Percentiles rank a stretch among this genome's conserved stretches.
These are phyloP conservation scores for Charadrius vociferus DNA, from an alignment of 2,113 vertebrate genomes.

Conservation along the genomic window DNA sequence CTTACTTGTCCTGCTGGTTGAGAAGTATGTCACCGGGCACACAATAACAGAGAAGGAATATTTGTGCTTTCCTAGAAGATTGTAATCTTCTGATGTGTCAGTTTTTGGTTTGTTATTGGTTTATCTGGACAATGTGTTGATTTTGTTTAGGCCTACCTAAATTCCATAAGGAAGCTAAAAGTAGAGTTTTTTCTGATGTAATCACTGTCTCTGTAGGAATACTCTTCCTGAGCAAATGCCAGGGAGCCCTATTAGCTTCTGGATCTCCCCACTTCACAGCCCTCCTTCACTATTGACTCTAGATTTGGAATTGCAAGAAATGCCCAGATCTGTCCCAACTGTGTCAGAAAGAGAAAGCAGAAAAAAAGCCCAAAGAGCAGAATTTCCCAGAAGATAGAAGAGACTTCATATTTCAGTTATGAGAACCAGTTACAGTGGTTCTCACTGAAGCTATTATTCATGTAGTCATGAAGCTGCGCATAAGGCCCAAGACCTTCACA, in stretches of 20 bases:
- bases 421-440: not conserved
- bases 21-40: not conserved
- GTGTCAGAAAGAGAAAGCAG: not conserved
- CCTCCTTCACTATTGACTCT: not conserved
- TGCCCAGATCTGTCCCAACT: not conserved
- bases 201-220: not conserved
- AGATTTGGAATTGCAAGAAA: not conserved
- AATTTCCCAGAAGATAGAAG: not conserved
- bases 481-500: not conserved
- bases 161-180: not conserved
- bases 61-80: not conserved
- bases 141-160: not conserved
- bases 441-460: not conserved
- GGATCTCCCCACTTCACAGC: not conserved
- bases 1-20: not conserved
- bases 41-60: not conserved
- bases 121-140: not conserved
- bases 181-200: not conserved
- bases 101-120: not conserved
- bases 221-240: not conserved
- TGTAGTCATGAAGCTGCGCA: not conserved
- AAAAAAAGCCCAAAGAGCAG: not conserved
- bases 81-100: not conserved
- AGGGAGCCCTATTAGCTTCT: not conserved
- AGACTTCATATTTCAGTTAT: not conserved